These are phyloP conservation scores for Nesometra sesokonis DNA, from an alignment of 35 echinoderm and acorn worm species.

Conservation along the genomic window DNA sequence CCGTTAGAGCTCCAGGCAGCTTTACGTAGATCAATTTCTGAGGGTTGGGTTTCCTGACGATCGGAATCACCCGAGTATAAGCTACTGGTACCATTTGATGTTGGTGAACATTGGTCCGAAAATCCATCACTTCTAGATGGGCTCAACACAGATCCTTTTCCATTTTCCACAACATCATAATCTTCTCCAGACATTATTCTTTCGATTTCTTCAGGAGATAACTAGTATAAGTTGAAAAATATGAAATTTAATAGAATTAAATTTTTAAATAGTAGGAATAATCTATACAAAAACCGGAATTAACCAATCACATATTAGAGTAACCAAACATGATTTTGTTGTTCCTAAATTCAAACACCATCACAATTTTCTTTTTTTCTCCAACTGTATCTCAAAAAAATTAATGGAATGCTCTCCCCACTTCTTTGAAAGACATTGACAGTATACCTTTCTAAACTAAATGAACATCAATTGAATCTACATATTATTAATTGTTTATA, in stretches of 20 bases:
- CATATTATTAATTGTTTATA: too few relatives aligned
- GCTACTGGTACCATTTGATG: constrained; percentile 37
- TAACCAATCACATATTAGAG: too few relatives aligned
- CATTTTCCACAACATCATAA: constrained; percentile 45
- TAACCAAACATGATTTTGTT: too few relatives aligned
- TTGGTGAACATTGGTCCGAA: constrained; percentile 70
- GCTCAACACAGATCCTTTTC: background rate
- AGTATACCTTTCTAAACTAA: too few relatives aligned
- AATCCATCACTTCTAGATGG: constrained; percentile 65
- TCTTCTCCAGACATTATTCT: constrained; percentile 95
- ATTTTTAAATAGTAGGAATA: too few relatives aligned
- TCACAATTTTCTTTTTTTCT: too few relatives aligned
- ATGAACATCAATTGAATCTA: too few relatives aligned
- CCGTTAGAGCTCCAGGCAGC: constrained; percentile 15
- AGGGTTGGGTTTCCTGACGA: background rate
- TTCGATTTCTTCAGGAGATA: constrained; percentile 77
- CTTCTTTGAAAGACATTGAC: too few relatives aligned
- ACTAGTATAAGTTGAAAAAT: constrained; percentile 30
- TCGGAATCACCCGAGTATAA: constrained; percentile 17
- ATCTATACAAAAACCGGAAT: too few relatives aligned
- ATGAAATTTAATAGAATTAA: background rate
- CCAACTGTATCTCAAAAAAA: too few relatives aligned
- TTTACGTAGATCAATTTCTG: background rate
- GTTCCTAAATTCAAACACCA: too few relatives aligned
- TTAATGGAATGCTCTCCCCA: too few relatives aligned